A percentile compares a stretch with the other conserved stretches of the same genome.
These are phyloP conservation scores for Cyclina sinensis DNA, from an alignment of 1,140 invertebrate species.

Conservation along the genomic window DNA sequence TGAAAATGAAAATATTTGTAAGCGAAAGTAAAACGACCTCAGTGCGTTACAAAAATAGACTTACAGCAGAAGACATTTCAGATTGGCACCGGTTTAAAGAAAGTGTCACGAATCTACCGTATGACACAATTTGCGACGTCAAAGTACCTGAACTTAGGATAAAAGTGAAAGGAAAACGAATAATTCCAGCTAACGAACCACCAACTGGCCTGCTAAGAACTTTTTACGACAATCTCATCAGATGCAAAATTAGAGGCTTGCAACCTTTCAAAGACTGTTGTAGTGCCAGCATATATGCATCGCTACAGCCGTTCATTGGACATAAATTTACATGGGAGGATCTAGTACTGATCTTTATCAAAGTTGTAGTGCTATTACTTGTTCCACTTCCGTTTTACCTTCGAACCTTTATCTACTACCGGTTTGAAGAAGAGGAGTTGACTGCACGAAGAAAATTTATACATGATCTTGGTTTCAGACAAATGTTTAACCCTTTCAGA, in stretches of 20 bases:
- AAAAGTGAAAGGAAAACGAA: slow-evolving; percentile 83
- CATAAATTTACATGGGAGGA: slow-evolving; percentile 81
- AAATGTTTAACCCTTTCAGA: slow-evolving; percentile 79
- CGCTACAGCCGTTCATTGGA: slow-evolving; percentile 77
- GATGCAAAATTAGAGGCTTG: slow-evolving; percentile 82
- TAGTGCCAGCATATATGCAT: slow-evolving; percentile 80
- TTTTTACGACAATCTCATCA: slow-evolving; percentile 81
- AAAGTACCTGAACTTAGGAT: slow-evolving; percentile 79
- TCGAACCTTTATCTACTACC: slow-evolving; percentile 82
- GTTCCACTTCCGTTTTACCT: slow-evolving; percentile 83
- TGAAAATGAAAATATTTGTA: slow-evolving; percentile 82
- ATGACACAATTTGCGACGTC: slow-evolving; percentile 79
- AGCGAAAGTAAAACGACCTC: slow-evolving; percentile 75
- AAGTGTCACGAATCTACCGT: slow-evolving; percentile 73
- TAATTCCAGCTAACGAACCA: slow-evolving; percentile 82
- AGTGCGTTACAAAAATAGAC: slow-evolving; percentile 76
- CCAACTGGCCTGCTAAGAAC: slow-evolving; percentile 81
- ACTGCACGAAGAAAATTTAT: slow-evolving; percentile 66
- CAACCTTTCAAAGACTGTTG: slow-evolving; percentile 82
- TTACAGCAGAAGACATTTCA: slow-evolving; percentile 79
- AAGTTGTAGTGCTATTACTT: slow-evolving; percentile 77
- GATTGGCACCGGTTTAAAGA: slow-evolving; percentile 79
- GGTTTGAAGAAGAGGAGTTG: slow-evolving; percentile 82
- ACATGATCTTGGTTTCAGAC: slow-evolving; percentile 67
- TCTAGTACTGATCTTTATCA: slow-evolving; percentile 76